Percentiles rank a stretch among this genome's conserved stretches.
phyloP scores from a whole-genome alignment of 2,888 invertebrate species.

The Netelia inedita region DNA sequence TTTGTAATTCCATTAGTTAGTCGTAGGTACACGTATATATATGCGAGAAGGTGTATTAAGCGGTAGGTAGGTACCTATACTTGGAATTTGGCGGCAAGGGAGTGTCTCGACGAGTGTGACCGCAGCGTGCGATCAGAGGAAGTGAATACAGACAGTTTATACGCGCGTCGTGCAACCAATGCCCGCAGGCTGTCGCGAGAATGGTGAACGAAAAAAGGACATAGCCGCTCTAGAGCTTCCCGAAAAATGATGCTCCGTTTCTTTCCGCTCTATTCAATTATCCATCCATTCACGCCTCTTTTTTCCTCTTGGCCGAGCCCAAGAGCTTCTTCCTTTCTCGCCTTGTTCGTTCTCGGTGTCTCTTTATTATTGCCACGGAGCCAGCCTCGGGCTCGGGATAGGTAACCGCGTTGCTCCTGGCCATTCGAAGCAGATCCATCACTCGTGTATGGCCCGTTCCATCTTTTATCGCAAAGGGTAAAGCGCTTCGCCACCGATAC shows the following conservation, averaged over 20 bases:
- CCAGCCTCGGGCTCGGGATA: not conserved
- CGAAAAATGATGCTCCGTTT: constrained; percentile 69
- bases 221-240: constrained; percentile 27
- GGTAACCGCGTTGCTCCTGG: constrained; percentile 19
- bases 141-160: not conserved
- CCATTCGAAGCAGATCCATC: constrained; percentile 76
- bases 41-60: too few species aligned
- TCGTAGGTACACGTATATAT: too few species aligned
- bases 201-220: constrained; percentile 7
- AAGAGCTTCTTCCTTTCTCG: constrained; percentile 1
- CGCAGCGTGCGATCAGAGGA: not conserved
- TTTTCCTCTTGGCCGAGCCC: constrained; percentile 51
- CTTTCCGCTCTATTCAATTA: constrained; percentile 82
- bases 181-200: not conserved
- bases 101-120: too few species aligned
- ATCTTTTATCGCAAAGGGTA: too few species aligned
- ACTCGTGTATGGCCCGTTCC: constrained; percentile 48
- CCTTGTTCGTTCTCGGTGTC: not conserved
- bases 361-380: not conserved
- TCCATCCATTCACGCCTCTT: constrained; percentile 82
- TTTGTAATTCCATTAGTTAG: too few species aligned
- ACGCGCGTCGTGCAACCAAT: not conserved
- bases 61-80: not conserved
- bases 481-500: too few species aligned
- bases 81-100: not conserved